These are phyloP conservation scores for Sinohyriopsis cumingii DNA, from an alignment of 2,888 invertebrate genomes.

Conservation along the genomic window DNA sequence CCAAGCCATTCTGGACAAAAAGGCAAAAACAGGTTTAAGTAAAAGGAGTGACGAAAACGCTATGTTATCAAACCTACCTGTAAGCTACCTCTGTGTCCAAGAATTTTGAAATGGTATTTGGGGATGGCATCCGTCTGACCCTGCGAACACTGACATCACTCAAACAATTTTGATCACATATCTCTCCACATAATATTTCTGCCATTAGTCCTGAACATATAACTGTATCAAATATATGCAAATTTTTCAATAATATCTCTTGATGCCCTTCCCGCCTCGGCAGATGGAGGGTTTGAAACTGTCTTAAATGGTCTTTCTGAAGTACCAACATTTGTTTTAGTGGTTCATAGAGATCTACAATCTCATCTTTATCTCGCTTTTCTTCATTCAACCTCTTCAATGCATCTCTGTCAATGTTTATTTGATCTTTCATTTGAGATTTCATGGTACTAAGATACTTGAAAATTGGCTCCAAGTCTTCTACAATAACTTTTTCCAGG, in stretches of 20 bases:
- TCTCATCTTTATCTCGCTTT: conserved; percentile 27
- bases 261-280: conserved; percentile 9
- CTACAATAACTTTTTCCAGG: conserved; percentile 30
- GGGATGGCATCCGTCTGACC: conserved; percentile 19
- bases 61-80: conserved; percentile 25
- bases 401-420: conserved; percentile 32
- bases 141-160: conserved; percentile 26
- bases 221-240: conserved; percentile 5
- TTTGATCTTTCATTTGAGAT: conserved; percentile 25
- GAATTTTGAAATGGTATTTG: conserved; percentile 33
- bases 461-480: conserved; percentile 32
- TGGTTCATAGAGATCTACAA: conserved; percentile 37
- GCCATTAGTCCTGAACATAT: conserved; percentile 24
- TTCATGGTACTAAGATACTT: conserved; percentile 32
- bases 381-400: conserved; percentile 34
- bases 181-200: conserved; percentile 12
- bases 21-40: too few relatives aligned
- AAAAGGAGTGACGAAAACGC: too few relatives aligned
- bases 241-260: conserved; percentile 5
- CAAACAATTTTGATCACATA: conserved; percentile 1
- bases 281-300: conserved; percentile 21
- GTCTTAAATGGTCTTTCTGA: conserved; percentile 11
- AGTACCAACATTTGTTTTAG: conserved; percentile 36
- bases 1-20: too few relatives aligned
- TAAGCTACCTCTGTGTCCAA: conserved; percentile 42